A percentile compares a stretch with the other conserved stretches of the same genome.
Conservation (phyloP, 2,113 vertebrate genomes). For the Procavia capensis region DNA sequence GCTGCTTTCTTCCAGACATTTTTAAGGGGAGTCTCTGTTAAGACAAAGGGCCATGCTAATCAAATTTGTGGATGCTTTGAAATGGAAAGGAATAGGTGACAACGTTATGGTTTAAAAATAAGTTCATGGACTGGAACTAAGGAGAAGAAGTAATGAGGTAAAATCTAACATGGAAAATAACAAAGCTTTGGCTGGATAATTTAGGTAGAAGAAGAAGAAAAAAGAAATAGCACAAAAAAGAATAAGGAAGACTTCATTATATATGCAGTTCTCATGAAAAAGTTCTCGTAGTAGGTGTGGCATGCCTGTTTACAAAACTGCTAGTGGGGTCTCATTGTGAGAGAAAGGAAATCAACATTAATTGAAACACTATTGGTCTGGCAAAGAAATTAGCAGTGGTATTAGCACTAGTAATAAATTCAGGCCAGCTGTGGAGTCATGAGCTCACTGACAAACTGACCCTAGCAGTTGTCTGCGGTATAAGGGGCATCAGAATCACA, state of each 20-base stretch:
- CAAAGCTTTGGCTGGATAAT: neutral
- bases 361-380: conserved; percentile 18
- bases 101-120: neutral
- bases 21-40: neutral
- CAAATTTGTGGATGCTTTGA: neutral
- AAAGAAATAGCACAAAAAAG: neutral
- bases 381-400: neutral
- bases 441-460: neutral
- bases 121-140: neutral
- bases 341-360: conserved; percentile 1
- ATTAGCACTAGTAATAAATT: neutral
- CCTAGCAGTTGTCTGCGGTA: neutral
- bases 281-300: neutral
- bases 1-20: neutral
- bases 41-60: neutral
- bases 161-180: neutral
- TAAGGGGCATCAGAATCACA: neutral
- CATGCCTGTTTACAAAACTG: neutral
- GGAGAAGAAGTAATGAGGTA: neutral
- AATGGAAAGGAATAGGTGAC: neutral
- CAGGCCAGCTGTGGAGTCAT: neutral
- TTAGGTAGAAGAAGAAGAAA: neutral
- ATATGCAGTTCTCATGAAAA: neutral
- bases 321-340: neutral
- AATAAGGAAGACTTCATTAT: neutral